Base-by-base conservation (phyloP, 2,888 invertebrate species). In the Aleiodes alternator region DNA sequence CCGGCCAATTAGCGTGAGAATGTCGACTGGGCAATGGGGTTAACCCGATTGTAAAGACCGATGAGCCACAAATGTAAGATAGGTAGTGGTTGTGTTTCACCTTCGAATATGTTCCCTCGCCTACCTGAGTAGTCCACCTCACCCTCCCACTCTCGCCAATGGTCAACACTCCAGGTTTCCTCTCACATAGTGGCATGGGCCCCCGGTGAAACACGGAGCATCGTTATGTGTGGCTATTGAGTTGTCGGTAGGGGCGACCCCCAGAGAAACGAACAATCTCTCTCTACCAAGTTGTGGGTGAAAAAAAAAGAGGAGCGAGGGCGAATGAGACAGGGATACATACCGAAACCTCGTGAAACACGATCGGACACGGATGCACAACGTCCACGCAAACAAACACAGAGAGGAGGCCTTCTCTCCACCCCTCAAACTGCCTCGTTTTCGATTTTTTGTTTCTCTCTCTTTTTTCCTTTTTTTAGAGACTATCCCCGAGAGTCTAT, bases 351-450 rank as follows among this genome's bases (percentile, higher is more conserved):
- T 86, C 84, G 84, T 87, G 87, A 86, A 87, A 88, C 86, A 87
- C 84, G 87, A 88, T 87, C 87, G 81, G 87, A 87, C 87, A 88
- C 84, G 85, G 85, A 87, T 87, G 87, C 85, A 86, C 85, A 84
- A 84, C 82, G 81, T 80, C 34, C 86, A 84, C 82, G 83, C 87
- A 86, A 87, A 86, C 86, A 86, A 87, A 87, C 86, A 84, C 23
- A 48, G 81, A 81, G 81, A 23, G 34, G 72, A 69, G 73, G 72
- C 72, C 69, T n/a, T n/a, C n/a, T 73, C 71, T 80, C 77, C 72
- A 66, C 77, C 69, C 66, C 55, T 11, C 56, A 48, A 69, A 43
- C 53, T 29, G 64, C 53, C 53, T 51, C 7, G 11, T 69, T 34
- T 71, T 55, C 53, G 23, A 23, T 23, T n/a, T 55, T 66, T 38